Percentiles rank a stretch among this genome's conserved stretches.
These are phyloP conservation scores for Drosophila aff. DNA, from an alignment of 1,140 invertebrate genomes.

Conservation along the genomic window DNA sequence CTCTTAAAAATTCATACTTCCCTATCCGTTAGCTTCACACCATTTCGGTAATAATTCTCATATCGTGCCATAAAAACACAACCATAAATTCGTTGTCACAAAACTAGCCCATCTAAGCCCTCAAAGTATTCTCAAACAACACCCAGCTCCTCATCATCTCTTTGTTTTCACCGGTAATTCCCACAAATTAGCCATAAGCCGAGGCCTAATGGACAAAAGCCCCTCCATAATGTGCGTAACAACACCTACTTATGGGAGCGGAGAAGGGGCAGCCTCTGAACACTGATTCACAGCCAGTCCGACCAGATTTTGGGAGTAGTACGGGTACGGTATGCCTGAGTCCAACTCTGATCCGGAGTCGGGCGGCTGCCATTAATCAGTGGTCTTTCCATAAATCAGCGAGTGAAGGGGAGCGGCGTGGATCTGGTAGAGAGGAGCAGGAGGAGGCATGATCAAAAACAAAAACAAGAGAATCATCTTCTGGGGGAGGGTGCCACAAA, in stretches of 20 bases:
- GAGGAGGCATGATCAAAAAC: slow-evolving; percentile 41
- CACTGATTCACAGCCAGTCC: slow-evolving; percentile 69
- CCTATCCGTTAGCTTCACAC: not conserved
- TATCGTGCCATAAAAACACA: not conserved
- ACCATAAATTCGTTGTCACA: slow-evolving; percentile 9
- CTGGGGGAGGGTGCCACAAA: slow-evolving; percentile 71
- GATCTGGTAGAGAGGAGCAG: not conserved
- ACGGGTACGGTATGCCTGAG: slow-evolving; percentile 6
- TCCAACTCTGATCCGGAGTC: slow-evolving; percentile 27
- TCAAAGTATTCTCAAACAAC: not conserved
- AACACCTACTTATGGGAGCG: slow-evolving; percentile 65
- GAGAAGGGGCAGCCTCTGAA: slow-evolving; percentile 19
- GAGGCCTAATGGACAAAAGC: slow-evolving; percentile 45
- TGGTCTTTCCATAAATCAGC: slow-evolving; percentile 69
- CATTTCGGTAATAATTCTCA: not conserved
- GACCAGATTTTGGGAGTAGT: slow-evolving; percentile 28
- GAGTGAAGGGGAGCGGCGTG: slow-evolving; percentile 22
- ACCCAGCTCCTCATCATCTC: slow-evolving; percentile 24
- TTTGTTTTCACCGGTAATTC: slow-evolving; percentile 49
- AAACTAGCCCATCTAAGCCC: not conserved
- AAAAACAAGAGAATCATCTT: slow-evolving; percentile 41
- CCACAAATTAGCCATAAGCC: slow-evolving; percentile 69
- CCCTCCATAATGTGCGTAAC: slow-evolving; percentile 72
- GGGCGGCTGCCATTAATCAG: slow-evolving; percentile 75
- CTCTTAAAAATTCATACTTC: not conserved